These are phyloP conservation scores for Apostichopus californicus DNA, from an alignment of 35 echinoderm and acorn worm genomes.

Conservation along the genomic window DNA sequence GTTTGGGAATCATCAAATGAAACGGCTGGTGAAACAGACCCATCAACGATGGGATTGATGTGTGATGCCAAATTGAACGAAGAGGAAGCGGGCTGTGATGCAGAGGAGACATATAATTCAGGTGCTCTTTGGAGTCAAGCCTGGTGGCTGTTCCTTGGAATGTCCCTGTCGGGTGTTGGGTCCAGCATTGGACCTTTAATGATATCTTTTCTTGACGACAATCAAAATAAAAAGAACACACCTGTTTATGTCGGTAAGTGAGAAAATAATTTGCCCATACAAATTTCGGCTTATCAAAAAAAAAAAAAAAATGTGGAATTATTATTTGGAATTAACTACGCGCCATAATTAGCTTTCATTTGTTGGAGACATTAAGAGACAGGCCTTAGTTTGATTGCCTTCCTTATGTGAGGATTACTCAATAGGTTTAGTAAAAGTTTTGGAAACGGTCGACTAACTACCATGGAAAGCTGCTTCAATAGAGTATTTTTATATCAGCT, in stretches of 20 bases:
- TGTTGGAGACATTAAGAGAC: too few relatives aligned
- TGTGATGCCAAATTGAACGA: constrained; percentile 26
- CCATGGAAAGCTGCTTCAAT: too few relatives aligned
- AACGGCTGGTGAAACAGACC: background rate
- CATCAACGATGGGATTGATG: background rate
- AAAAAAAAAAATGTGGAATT: too few relatives aligned
- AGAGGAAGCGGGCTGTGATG: constrained; percentile 23
- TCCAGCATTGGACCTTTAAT: constrained; percentile 7
- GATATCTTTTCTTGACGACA: constrained; percentile 49
- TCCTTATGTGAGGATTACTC: too few relatives aligned
- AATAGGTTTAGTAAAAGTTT: too few relatives aligned
- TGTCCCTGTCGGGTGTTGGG: background rate
- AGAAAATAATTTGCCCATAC: too few relatives aligned
- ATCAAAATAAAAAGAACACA: constrained; percentile 49
- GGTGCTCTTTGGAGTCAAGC: constrained; percentile 27
- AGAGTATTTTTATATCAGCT: too few relatives aligned
- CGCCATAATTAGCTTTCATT: too few relatives aligned
- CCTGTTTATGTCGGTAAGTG: constrained; percentile 38
- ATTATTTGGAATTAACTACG: too few relatives aligned
- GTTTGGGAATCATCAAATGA: background rate
- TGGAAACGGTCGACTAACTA: too few relatives aligned
- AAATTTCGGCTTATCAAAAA: too few relatives aligned
- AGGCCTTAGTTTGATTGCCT: too few relatives aligned
- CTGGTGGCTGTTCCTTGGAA: constrained; percentile 33
- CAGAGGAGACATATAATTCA: constrained; percentile 3